Evolutionary conservation across 2,888 invertebrate species (phyloP).

Genomic region (Heliconius cydno): DNA sequence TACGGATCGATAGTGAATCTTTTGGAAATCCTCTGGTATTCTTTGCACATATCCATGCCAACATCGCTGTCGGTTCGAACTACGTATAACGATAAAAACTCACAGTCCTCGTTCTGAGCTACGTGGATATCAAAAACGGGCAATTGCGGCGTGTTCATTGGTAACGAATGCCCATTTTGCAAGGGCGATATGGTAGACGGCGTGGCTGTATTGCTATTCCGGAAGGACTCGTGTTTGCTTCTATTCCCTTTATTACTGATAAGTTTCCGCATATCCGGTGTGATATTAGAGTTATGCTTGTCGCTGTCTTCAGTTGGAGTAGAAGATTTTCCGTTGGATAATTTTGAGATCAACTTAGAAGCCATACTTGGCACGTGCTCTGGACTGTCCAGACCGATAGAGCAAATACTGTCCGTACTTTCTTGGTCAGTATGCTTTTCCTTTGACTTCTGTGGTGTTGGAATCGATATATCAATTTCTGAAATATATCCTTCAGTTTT

Average conservation of each 20-base stretch:
- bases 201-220: conserved; percentile 72
- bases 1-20: conserved; percentile 78
- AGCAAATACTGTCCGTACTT: conserved; percentile 73
- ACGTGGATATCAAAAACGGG: conserved; percentile 77
- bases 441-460: conserved; percentile 56
- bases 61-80: conserved; percentile 77
- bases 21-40: conserved; percentile 78
- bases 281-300: conserved; percentile 62
- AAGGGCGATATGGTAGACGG: conserved; percentile 79
- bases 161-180: conserved; percentile 76
- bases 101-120: conserved; percentile 75
- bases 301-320: conserved; percentile 68
- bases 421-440: conserved; percentile 74
- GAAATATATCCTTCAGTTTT: conserved; percentile 69
- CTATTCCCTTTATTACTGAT: conserved; percentile 63
- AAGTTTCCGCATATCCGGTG: conserved; percentile 71
- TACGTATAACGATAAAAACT: conserved; percentile 74
- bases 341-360: conserved; percentile 74
- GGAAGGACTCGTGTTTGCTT: conserved; percentile 70
- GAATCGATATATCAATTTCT: conserved; percentile 62
- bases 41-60: conserved; percentile 77
- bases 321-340: conserved; percentile 78
- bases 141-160: conserved; percentile 69
- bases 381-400: conserved; percentile 69
- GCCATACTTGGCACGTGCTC: conserved; percentile 67